Percentiles rank a stretch among this genome's conserved stretches.
These are phyloP conservation scores for Cephalophus harveyi DNA, from an alignment of 2,113 vertebrate genomes.

Conservation along the genomic window DNA sequence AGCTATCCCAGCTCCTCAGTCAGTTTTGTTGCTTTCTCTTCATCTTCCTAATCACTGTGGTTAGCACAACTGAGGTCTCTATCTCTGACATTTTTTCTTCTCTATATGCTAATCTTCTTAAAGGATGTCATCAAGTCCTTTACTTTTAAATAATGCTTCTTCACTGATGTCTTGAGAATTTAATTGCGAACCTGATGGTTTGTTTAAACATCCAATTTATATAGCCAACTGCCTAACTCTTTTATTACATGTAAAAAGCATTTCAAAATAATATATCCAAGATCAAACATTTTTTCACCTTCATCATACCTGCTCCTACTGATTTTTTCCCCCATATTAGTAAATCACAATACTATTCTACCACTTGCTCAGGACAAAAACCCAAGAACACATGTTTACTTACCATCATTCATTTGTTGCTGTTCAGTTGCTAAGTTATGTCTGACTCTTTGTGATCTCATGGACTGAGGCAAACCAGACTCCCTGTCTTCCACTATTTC, in stretches of 20 bases:
- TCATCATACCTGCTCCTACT: neutral
- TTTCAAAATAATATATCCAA: neutral
- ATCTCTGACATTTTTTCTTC: neutral
- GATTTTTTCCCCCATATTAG: neutral
- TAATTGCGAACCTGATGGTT: neutral
- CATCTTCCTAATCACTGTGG: neutral
- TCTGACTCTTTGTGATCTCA: neutral
- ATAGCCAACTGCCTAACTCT: neutral
- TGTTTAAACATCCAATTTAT: neutral
- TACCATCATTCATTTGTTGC: neutral
- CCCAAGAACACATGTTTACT: neutral
- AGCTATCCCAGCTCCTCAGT: neutral
- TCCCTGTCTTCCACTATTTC: neutral
- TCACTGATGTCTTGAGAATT: neutral
- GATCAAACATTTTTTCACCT: neutral
- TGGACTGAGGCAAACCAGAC: rapidly evolving
- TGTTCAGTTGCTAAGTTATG: neutral
- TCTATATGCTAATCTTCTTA: neutral
- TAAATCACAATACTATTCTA: neutral
- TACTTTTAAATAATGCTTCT: neutral
- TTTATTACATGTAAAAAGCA: neutral
- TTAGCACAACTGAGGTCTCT: neutral
- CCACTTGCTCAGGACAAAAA: neutral
- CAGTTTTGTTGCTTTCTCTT: neutral
- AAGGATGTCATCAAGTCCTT: neutral